These are phyloP conservation scores for Strigamia maritima DNA, from an alignment of 2,888 invertebrate species.

Conservation along the genomic window DNA sequence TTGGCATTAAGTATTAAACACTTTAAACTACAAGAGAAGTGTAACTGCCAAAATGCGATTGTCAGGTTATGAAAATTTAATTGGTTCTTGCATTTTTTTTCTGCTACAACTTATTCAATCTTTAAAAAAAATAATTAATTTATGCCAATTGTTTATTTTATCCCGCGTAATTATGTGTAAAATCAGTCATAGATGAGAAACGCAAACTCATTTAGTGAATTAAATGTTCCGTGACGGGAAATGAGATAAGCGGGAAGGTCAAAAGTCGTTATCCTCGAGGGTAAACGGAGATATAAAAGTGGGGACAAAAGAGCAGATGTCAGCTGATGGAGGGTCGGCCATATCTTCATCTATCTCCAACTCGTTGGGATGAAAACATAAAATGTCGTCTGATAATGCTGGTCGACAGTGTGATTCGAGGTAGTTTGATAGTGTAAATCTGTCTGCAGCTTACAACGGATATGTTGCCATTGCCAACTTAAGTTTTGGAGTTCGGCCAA, in stretches of 20 bases:
- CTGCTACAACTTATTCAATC: too few relatives aligned
- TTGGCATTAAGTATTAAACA: too few relatives aligned
- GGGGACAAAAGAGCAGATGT: not conserved
- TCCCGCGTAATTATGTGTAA: too few relatives aligned
- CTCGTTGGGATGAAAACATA: not conserved
- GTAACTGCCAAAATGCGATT: too few relatives aligned
- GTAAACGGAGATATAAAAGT: not conserved
- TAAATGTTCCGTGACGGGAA: not conserved
- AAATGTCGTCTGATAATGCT: not conserved
- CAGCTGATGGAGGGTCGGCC: not conserved
- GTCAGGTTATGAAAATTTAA: too few relatives aligned
- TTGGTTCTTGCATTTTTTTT: too few relatives aligned
- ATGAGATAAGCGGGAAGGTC: not conserved
- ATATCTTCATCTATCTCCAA: not conserved
- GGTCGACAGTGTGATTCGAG: not conserved
- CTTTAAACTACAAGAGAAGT: too few relatives aligned
- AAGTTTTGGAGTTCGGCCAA: not conserved
- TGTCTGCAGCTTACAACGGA: not conserved
- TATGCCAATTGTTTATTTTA: too few relatives aligned
- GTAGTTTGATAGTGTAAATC: conserved; percentile 19
- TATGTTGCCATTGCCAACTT: conserved; percentile 15
- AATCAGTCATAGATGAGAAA: too few relatives aligned
- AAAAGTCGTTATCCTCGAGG: not conserved
- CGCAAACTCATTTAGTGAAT: not conserved
- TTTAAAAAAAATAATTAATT: too few relatives aligned